A percentile compares a stretch with the other conserved stretches of the same genome.
Conservation (phyloP, 2,888 invertebrate genomes). For the Ephialtes manifestator region DNA sequence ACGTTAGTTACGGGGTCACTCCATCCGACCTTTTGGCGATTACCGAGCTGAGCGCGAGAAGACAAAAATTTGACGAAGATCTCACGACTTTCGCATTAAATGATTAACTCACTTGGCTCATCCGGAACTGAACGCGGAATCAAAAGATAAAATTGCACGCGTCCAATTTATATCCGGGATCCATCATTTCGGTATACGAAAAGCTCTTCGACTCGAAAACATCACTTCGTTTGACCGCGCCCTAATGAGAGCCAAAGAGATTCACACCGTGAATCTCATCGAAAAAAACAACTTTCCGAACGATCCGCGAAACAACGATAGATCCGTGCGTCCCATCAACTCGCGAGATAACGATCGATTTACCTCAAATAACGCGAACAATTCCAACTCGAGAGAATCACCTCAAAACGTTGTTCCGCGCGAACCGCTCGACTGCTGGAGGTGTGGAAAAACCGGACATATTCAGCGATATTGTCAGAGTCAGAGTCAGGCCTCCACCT, state of each 20-base stretch:
- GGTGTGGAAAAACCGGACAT: background rate
- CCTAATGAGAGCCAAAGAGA: conserved; percentile 22
- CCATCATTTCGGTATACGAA: background rate
- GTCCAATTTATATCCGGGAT: conserved; percentile 31
- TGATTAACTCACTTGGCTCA: background rate
- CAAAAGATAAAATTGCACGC: conserved; percentile 6
- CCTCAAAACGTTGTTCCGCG: background rate
- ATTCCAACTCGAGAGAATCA: too few species aligned
- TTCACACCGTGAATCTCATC: conserved; percentile 7
- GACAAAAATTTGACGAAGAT: conserved; percentile 23
- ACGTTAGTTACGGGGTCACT: conserved; percentile 2
- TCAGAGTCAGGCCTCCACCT: conserved; percentile 5
- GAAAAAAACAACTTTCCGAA: background rate
- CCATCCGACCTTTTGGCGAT: background rate
- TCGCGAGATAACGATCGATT: too few species aligned
- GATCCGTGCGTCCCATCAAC: too few species aligned
- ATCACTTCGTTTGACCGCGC: conserved; percentile 18
- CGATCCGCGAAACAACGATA: too few species aligned
- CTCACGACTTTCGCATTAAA: conserved; percentile 12
- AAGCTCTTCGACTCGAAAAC: conserved; percentile 13
- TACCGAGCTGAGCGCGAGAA: conserved; percentile 14
- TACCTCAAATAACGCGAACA: too few species aligned
- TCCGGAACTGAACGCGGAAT: background rate
- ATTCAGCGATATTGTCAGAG: background rate
- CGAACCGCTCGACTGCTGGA: background rate